Evolutionary conservation across 2,113 vertebrate species (phyloP).

Genomic region (Prietella phreatophila): DNA sequence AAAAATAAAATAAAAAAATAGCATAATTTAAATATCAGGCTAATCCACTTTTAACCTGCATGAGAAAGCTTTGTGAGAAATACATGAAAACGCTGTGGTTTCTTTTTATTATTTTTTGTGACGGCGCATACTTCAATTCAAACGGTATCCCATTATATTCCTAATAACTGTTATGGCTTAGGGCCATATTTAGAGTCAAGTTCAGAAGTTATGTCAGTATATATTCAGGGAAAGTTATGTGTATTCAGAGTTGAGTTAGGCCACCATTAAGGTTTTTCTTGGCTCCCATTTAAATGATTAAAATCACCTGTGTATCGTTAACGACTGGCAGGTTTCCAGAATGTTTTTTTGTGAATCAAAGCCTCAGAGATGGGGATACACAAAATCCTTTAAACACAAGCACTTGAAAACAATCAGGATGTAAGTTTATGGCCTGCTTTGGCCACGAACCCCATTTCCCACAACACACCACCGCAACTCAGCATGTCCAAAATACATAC

Average conservation of each 20-base stretch:
- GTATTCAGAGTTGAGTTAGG: background rate
- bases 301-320: background rate
- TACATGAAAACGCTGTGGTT: background rate
- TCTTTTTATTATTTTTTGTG: background rate
- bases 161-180: background rate
- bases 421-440: background rate
- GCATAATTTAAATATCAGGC: background rate
- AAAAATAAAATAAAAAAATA: background rate
- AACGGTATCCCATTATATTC: background rate
- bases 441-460: background rate
- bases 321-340: background rate
- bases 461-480: background rate
- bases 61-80: background rate
- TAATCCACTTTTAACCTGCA: background rate
- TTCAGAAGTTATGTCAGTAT: background rate
- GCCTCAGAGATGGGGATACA: background rate
- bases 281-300: background rate
- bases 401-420: background rate
- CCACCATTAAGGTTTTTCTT: background rate
- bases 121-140: background rate
- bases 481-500: background rate
- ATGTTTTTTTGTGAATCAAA: background rate
- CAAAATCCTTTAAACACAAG: background rate
- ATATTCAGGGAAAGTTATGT: background rate
- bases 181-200: background rate